Percentiles rank a stretch among this genome's conserved stretches.
These are phyloP conservation scores for Drosophila neotestacea DNA, from an alignment of 2,888 invertebrate species.

Conservation along the genomic window DNA sequence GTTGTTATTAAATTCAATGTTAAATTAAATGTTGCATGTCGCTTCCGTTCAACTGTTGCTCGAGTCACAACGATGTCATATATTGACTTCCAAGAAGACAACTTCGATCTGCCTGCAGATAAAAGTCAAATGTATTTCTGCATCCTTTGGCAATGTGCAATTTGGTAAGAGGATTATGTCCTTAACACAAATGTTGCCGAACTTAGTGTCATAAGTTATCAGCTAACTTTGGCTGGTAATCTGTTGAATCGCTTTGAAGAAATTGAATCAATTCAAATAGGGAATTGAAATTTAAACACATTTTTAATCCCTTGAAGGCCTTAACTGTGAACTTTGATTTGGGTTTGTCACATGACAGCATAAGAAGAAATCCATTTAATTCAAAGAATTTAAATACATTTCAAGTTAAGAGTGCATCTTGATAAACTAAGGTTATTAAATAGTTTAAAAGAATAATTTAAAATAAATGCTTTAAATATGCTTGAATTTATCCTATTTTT, in stretches of 20 bases:
- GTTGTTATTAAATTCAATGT: constrained; percentile 39
- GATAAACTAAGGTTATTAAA: not conserved
- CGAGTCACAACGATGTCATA: constrained; percentile 20
- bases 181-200: constrained; percentile 34
- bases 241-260: constrained; percentile 7
- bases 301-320: constrained; percentile 6
- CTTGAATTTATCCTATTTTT: not conserved
- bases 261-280: constrained; percentile 39
- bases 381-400: not conserved
- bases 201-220: constrained; percentile 32
- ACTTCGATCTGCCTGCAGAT: constrained; percentile 5
- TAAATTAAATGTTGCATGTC: constrained; percentile 11
- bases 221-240: constrained; percentile 30
- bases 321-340: constrained; percentile 22
- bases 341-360: constrained; percentile 9
- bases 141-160: constrained; percentile 11
- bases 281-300: constrained; percentile 18
- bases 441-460: not conserved
- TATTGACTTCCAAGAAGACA: constrained; percentile 2
- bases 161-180: constrained; percentile 48
- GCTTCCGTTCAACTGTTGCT: constrained; percentile 20
- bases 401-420: not conserved
- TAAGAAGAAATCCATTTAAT: not conserved
- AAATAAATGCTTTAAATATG: not conserved
- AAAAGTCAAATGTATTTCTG: constrained; percentile 13